Evolutionary conservation across 2,113 vertebrate genomes (phyloP), one percentile per base, ranked within the genome.

Genomic region (Beaufortia kweichowensis): DNA sequence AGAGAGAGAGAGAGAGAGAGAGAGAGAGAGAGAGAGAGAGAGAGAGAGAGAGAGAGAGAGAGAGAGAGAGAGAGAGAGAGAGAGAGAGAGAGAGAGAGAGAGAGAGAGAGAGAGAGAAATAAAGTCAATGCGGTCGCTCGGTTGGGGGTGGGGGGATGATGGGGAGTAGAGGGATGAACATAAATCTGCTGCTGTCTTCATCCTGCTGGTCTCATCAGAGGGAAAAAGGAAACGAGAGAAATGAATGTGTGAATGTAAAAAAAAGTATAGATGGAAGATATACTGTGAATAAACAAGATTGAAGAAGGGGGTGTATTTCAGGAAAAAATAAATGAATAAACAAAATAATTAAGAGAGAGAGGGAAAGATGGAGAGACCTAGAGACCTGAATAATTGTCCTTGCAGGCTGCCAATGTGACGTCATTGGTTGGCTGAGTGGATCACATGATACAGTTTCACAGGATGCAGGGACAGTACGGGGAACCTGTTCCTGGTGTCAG

Each of bases 151-250:
- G 15, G 41, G 48, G n/a, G 46, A 7, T 17, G 35, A 2, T 19
- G 24, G 63, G 53, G 23, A 8, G 11, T 7, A 39, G 29, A 69
- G 73, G 72, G 57, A 67, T 46, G 35, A 68, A 33, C 75, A 77
- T 77, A 77, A 77, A 77, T 77, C 65, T 77, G 55, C 75, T 50
- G 64, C 50, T 77, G 63, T 60, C 75, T 77, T 60, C 56, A 77
- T 61, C 55, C 75, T 69, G 56, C 55, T 77, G 65, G 48, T 61
- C 64, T 59, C 64, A 69, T 77, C 75, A 80, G 57, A 56, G 64
- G 69, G 57, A 63, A 50, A 35, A 48, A 59, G 39, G 26, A 64
- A 77, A 41, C 8, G 48, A 66, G 17, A 23, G 21, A 24, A 21
- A 31, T 24, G 26, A 15, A n/a, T 39, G 48, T 53, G 48, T 46